Conservation (phyloP, 2,888 invertebrate genomes). For the Caenorhabditis panamensis region DNA sequence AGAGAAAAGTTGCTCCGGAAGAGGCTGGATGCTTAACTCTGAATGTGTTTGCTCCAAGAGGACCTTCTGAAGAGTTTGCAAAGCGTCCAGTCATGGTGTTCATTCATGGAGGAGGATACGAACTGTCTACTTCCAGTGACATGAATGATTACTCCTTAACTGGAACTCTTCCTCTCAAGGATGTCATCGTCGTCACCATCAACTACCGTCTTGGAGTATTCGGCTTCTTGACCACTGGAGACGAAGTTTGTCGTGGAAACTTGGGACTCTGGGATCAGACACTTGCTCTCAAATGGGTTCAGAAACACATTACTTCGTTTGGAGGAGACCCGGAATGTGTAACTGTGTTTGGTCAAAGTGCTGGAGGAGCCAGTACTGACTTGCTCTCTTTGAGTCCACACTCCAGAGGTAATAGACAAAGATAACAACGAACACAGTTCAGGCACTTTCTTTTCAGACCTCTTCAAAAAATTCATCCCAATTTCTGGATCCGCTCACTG, state of each 20-base stretch:
- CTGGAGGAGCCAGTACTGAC: constrained; percentile 72
- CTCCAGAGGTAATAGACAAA: constrained; percentile 44
- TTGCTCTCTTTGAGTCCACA: constrained; percentile 68
- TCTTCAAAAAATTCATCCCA: constrained; percentile 36
- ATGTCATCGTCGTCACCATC: constrained; percentile 71
- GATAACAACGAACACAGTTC: constrained; percentile 29
- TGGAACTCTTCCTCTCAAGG: constrained; percentile 72
- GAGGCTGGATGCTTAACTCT: constrained; percentile 67
- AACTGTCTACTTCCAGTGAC: constrained; percentile 44
- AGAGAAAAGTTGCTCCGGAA: constrained; percentile 21
- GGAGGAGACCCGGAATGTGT: constrained; percentile 77
- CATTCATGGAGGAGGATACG: constrained; percentile 72
- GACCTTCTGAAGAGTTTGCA: constrained; percentile 57
- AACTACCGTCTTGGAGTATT: constrained; percentile 76
- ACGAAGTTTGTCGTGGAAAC: constrained; percentile 68
- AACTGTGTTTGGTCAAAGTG: constrained; percentile 78
- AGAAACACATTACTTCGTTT: constrained; percentile 74
- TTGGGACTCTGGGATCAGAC: constrained; percentile 78
- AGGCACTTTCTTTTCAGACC: constrained; percentile 11
- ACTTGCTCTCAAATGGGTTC: constrained; percentile 77
- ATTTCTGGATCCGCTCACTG: constrained; percentile 63
- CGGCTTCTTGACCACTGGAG: constrained; percentile 69
- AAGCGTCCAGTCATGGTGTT: constrained; percentile 69
- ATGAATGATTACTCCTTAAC: constrained; percentile 40
- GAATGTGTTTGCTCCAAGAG: constrained; percentile 69